phyloP scores from a whole-genome alignment of 2,888 invertebrate species.

The Pseudococcus longispinus region DNA sequence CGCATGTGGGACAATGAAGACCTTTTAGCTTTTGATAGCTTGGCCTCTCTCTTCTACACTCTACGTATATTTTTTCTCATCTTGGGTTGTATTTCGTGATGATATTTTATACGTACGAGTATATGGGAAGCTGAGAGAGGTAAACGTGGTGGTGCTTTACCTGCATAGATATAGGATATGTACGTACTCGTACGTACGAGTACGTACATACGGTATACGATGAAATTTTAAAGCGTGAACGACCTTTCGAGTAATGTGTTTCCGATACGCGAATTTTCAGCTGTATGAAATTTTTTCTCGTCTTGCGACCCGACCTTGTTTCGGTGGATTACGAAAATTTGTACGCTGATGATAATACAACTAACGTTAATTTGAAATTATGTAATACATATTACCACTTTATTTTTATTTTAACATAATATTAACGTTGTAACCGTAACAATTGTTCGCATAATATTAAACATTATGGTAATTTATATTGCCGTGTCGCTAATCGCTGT shows the following conservation, averaged over 20 bases:
- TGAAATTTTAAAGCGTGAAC: neutral
- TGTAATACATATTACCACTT: conserved; percentile 7
- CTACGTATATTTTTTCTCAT: neutral
- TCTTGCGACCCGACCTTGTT: conserved; percentile 12
- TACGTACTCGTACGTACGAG: too few relatives aligned
- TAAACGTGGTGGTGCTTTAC: neutral
- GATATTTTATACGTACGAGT: neutral
- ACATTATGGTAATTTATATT: conserved; percentile 28
- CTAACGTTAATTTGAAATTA: conserved; percentile 31
- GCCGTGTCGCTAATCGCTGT: conserved; percentile 23
- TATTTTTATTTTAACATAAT: conserved; percentile 32
- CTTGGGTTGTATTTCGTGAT: neutral
- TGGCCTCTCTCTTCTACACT: neutral
- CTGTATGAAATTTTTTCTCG: conserved; percentile 11
- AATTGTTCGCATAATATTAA: conserved; percentile 8
- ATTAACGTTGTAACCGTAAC: conserved; percentile 21
- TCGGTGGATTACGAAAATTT: conserved; percentile 6
- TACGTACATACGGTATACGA: neutral
- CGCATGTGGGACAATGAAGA: neutral
- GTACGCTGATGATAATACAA: conserved; percentile 31
- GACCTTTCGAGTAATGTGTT: neutral
- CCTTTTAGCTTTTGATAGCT: conserved; percentile 4
- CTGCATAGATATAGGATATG: neutral
- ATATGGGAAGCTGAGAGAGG: neutral
- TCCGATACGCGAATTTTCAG: conserved; percentile 28